Conservation (phyloP, 2,797 vertebrate genomes). For the Mallotus villosus region DNA sequence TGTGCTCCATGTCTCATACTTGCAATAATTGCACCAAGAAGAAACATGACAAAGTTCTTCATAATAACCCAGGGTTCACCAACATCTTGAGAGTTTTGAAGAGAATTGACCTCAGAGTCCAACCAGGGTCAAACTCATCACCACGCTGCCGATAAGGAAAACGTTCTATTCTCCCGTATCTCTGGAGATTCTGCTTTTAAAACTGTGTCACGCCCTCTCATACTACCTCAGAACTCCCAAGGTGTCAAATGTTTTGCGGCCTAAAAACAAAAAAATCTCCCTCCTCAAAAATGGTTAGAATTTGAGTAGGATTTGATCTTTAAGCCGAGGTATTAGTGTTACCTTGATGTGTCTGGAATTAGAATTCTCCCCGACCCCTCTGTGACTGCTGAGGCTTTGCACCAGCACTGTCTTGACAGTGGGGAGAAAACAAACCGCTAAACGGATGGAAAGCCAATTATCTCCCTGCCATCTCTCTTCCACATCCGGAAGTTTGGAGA, state of each 20-base stretch:
- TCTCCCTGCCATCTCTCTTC: slow-evolving; percentile 7
- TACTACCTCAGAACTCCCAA: slow-evolving; percentile 13
- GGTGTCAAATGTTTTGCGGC: neutral
- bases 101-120: slow-evolving; percentile 25
- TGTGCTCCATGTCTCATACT: slow-evolving; percentile 64
- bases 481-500: slow-evolving; percentile 15
- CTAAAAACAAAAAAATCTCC: slow-evolving; percentile 15
- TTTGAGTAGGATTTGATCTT: slow-evolving; percentile 14
- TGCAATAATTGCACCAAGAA: slow-evolving; percentile 67
- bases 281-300: slow-evolving; percentile 15
- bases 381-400: slow-evolving; percentile 12
- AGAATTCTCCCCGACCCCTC: neutral
- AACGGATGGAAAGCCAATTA: slow-evolving; percentile 15
- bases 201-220: neutral
- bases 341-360: slow-evolving; percentile 24
- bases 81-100: slow-evolving; percentile 33
- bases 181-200: neutral
- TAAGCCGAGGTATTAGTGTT: slow-evolving; percentile 21
- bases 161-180: slow-evolving; percentile 11
- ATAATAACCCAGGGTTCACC: slow-evolving; percentile 56
- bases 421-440: slow-evolving; percentile 2
- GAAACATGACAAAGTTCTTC: slow-evolving; percentile 55
- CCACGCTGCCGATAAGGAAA: slow-evolving; percentile 20
- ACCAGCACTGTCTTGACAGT: slow-evolving; percentile 21
- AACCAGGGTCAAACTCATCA: slow-evolving; percentile 35